Base-by-base conservation (phyloP, 2,888 invertebrate species). In the Dexiosoma caninum region DNA sequence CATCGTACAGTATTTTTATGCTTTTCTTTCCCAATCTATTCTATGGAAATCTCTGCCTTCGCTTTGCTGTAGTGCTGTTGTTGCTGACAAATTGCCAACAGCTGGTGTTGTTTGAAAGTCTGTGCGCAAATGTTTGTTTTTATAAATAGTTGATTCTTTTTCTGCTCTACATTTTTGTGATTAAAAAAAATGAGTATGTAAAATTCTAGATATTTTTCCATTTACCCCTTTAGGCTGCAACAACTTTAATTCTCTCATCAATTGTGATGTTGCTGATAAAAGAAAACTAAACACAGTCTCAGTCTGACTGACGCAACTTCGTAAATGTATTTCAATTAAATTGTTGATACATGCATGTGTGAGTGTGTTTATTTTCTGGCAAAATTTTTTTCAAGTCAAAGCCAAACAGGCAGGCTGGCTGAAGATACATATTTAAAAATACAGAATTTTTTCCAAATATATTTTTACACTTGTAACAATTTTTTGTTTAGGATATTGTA, bases 11-110 rank as follows among this genome's bases (percentile, higher is more conserved):
- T 35, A 49, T 6, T 4, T 64, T 14, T 51, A 12, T 12, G 12
- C 12, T 12, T 42, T 16, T 40, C 14, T 30, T 2, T 53, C 19
- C 30, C 10, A 32, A 49, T 27, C 14, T 27, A 9, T 66, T 66
- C 55, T 66, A 42, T 76, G 76, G 49, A 72, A 67, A 67, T 67
- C 23, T 37, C 32, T 40, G 37, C 37, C 30, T 53, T 30, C 30
- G 14, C 19, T 23, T 66, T 42, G 14, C 49, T 14, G 8, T 35
- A 9, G 7, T 23, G 19, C 40, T 53, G 37, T 27, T 57, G 42
- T 59, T 70, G 49, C 75, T 72, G 77, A 77, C 77, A 81, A 81
- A 81, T 81, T 81, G 76, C 71, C 81, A 81, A 81, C 81, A 81
- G 81, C 76, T 81, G 81, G 53, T 64, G 35, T 42, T 57, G 30